Conservation (phyloP, 2,888 invertebrate genomes). For the Lasiommata megera region DNA sequence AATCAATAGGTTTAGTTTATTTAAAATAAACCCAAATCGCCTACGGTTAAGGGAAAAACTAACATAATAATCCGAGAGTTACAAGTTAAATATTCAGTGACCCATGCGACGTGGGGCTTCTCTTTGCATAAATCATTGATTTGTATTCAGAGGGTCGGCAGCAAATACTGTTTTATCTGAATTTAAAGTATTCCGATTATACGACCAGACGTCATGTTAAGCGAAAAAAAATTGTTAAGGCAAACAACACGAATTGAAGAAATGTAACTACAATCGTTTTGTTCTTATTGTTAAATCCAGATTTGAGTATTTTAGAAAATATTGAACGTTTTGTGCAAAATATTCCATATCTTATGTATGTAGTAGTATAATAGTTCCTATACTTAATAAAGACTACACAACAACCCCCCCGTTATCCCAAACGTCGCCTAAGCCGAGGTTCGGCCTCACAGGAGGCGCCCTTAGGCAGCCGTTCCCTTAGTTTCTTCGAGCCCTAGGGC, state of each 20-base stretch:
- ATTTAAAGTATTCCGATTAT: constrained; percentile 50
- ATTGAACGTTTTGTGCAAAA: no score
- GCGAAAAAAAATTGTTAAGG: background rate
- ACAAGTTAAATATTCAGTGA: constrained; percentile 66
- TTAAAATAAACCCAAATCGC: background rate
- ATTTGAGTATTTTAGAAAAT: background rate
- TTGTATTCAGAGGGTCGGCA: constrained; percentile 42
- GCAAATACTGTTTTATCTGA: constrained; percentile 53
- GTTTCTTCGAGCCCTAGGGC: no score
- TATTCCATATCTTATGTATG: no score
- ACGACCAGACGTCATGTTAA: constrained; percentile 29
- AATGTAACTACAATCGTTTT: background rate
- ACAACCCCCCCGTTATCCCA: no score
- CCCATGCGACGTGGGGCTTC: constrained; percentile 43
- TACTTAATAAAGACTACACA: no score
- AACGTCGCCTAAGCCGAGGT: no score
- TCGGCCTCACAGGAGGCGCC: no score
- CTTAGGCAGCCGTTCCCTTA: no score
- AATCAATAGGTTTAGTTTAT: background rate
- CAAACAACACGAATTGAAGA: background rate
- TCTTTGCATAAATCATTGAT: constrained; percentile 73
- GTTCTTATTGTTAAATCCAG: no score
- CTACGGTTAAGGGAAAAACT: constrained; percentile 49
- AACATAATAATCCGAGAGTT: constrained; percentile 52
- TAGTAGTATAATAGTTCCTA: no score